A percentile compares a stretch with the other conserved stretches of the same genome.
These are phyloP conservation scores for Sceliomorpha sp. DNA, from an alignment of 2,888 invertebrate genomes.

Conservation along the genomic window DNA sequence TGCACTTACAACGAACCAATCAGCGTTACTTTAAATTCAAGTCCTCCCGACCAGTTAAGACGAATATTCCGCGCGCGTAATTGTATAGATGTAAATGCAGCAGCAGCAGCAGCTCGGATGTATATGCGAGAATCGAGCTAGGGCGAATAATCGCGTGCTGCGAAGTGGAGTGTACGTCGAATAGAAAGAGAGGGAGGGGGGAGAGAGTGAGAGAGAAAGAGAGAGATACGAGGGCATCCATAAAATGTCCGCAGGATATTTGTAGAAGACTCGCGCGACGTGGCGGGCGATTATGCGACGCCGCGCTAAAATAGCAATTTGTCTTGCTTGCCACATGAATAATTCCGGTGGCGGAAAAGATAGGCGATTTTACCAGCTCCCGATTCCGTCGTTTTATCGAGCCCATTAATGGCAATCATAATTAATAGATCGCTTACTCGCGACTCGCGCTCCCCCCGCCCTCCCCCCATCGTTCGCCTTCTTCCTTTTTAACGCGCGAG, in stretches of 20 bases:
- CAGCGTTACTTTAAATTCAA: constrained; percentile 26
- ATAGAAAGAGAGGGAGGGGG: too few relatives aligned
- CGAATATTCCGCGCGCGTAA: constrained; percentile 19
- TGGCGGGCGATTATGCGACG: constrained; percentile 51
- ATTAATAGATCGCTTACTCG: constrained; percentile 54
- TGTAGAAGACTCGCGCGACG: constrained; percentile 45
- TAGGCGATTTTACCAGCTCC: constrained; percentile 44
- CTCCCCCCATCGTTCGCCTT: constrained; percentile 1
- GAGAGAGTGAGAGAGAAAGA: background rate
- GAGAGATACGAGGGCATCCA: constrained; percentile 43
- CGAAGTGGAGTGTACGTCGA: constrained; percentile 21
- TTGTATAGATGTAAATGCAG: constrained; percentile 9
- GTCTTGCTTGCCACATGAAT: constrained; percentile 51
- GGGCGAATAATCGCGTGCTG: constrained; percentile 38
- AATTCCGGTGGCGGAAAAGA: constrained; percentile 50
- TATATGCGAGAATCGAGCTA: background rate
- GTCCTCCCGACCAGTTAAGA: constrained; percentile 19
- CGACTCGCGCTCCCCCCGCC: constrained; percentile 4
- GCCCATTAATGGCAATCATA: constrained; percentile 56
- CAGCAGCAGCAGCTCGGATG: background rate
- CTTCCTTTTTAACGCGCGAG: constrained; percentile 8
- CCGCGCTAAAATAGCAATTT: constrained; percentile 56
- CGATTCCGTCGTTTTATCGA: constrained; percentile 56
- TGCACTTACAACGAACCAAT: constrained; percentile 41
- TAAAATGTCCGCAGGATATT: constrained; percentile 52